Conservation (phyloP, 2,888 invertebrate genomes). For the Ichneumoninae sp. region DNA sequence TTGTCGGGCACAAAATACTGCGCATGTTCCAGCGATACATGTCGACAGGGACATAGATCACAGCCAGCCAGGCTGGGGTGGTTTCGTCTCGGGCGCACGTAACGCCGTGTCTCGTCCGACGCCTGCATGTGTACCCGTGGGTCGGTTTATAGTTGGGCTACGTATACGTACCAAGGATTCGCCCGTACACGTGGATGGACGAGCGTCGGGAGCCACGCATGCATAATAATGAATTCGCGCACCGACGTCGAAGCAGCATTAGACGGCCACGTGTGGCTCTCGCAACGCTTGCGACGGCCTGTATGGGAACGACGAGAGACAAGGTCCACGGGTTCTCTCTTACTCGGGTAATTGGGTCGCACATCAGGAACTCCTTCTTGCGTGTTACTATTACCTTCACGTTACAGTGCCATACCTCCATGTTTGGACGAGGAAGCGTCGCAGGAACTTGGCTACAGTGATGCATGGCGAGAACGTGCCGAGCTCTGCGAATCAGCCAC, state of each 20-base stretch:
- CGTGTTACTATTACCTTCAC: slow-evolving; percentile 49
- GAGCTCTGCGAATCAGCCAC: slow-evolving; percentile 15
- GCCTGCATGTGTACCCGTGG: slow-evolving; percentile 10
- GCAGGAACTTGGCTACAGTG: slow-evolving; percentile 34
- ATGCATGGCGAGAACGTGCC: slow-evolving; percentile 33
- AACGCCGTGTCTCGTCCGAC: slow-evolving; percentile 26
- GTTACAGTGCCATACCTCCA: slow-evolving; percentile 25
- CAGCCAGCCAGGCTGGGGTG: background rate
- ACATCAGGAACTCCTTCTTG: slow-evolving; percentile 44
- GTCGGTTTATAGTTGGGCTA: slow-evolving; percentile 6
- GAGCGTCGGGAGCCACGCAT: slow-evolving; percentile 41
- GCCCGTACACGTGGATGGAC: slow-evolving; percentile 25
- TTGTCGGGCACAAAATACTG: slow-evolving; percentile 4
- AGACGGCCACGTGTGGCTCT: slow-evolving; percentile 58
- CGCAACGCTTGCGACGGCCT: slow-evolving; percentile 15
- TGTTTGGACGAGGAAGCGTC: slow-evolving; percentile 43
- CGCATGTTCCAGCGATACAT: background rate
- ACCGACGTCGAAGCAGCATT: slow-evolving; percentile 43
- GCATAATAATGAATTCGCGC: slow-evolving; percentile 61
- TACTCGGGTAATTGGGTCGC: slow-evolving; percentile 58
- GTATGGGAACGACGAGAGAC: slow-evolving; percentile 32
- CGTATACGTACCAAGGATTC: background rate
- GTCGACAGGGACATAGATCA: background rate
- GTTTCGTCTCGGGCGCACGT: slow-evolving; percentile 26
- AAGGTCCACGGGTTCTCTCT: slow-evolving; percentile 35